A percentile compares a stretch with the other conserved stretches of the same genome.
Evolutionary conservation across 2,888 invertebrate genomes (phyloP).

Genomic region (Gortyna flavago): DNA sequence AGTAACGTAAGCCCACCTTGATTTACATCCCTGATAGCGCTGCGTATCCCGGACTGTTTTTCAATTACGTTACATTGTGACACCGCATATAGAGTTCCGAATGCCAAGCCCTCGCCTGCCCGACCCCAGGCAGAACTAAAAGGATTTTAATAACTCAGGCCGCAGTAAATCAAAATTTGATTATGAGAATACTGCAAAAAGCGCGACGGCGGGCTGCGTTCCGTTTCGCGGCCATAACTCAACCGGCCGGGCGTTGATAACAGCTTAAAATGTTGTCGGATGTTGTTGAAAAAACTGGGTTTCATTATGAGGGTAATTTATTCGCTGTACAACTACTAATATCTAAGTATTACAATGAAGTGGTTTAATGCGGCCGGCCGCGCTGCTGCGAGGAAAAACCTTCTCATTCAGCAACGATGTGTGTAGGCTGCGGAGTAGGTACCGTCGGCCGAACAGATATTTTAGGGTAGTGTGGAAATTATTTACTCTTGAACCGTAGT

Average conservation of each 20-base stretch:
- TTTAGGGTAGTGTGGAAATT: not conserved
- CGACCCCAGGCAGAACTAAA: slow-evolving; percentile 72
- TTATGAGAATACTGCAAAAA: slow-evolving; percentile 82
- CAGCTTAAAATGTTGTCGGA: slow-evolving; percentile 80
- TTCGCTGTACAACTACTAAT: slow-evolving; percentile 80
- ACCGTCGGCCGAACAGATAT: slow-evolving; percentile 32
- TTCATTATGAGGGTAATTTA: slow-evolving; percentile 80
- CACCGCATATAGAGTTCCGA: slow-evolving; percentile 65
- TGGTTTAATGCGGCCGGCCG: slow-evolving; percentile 75
- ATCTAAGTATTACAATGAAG: slow-evolving; percentile 85
- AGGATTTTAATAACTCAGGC: slow-evolving; percentile 80
- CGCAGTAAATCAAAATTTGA: slow-evolving; percentile 86
- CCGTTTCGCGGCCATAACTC: slow-evolving; percentile 75
- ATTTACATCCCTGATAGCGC: slow-evolving; percentile 62
- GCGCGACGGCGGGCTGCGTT: slow-evolving; percentile 59
- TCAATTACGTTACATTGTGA: slow-evolving; percentile 79
- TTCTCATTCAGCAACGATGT: slow-evolving; percentile 74
- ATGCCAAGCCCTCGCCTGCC: slow-evolving; percentile 57
- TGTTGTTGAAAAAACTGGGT: slow-evolving; percentile 76
- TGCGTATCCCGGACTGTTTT: slow-evolving; percentile 66
- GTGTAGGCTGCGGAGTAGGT: slow-evolving; percentile 68
- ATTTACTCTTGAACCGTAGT: too few species aligned
- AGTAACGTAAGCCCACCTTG: slow-evolving; percentile 61
- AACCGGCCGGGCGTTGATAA: slow-evolving; percentile 77
- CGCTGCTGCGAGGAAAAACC: slow-evolving; percentile 70